phyloP scores from a whole-genome alignment of 2,888 invertebrate species.

The Megalurothrips usitatus region DNA sequence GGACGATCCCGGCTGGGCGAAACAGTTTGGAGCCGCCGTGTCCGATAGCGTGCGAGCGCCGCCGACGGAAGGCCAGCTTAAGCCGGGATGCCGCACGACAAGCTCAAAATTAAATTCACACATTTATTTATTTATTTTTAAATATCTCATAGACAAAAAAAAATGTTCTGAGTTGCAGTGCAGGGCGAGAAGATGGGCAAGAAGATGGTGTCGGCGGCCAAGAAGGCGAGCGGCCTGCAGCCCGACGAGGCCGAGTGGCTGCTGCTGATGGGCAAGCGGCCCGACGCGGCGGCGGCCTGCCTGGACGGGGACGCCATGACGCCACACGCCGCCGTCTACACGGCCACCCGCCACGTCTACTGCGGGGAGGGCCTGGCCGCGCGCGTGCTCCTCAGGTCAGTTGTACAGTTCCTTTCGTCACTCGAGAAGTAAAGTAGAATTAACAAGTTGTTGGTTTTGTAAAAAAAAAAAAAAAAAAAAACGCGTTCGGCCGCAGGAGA shows the following conservation, averaged over 20 bases:
- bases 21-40: no score
- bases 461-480: no score
- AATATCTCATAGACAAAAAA: no score
- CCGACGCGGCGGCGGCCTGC: neutral
- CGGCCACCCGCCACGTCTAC: conserved; percentile 13
- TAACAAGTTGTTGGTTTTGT: no score
- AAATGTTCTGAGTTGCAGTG: neutral
- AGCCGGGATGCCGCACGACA: no score
- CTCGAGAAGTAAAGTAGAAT: no score
- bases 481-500: no score
- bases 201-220: conserved; percentile 19
- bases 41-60: no score
- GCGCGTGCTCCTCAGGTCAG: neutral
- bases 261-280: conserved; percentile 18
- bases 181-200: conserved; percentile 20
- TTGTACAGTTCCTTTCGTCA: neutral
- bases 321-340: neutral
- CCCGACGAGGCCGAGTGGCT: conserved; percentile 14
- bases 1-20: no score
- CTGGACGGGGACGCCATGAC: conserved; percentile 18
- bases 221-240: neutral
- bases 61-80: no score
- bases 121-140: no score
- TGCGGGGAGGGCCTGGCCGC: conserved; percentile 5
- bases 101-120: no score